phyloP scores from a whole-genome alignment of 2,113 vertebrate species.

The Panthera leo region DNA sequence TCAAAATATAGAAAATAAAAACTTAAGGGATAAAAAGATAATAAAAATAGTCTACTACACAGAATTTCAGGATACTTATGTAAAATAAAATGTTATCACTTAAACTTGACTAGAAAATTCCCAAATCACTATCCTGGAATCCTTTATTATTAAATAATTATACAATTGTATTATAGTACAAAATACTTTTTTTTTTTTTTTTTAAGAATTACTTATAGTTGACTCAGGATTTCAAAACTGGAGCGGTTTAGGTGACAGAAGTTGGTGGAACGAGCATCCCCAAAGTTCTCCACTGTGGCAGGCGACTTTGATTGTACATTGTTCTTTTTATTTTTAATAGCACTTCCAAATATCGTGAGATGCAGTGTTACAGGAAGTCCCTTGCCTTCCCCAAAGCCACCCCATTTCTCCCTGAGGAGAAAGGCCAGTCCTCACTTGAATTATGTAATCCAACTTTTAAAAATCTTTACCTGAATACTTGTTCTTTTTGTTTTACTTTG shows the following conservation, averaged over 20 bases:
- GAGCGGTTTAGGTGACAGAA: background rate
- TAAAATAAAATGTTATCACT: background rate
- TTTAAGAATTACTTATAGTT: background rate
- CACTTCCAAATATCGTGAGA: background rate
- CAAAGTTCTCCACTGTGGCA: background rate
- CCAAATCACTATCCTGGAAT: background rate
- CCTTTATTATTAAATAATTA: background rate
- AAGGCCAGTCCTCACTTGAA: background rate
- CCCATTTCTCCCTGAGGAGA: background rate
- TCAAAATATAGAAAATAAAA: background rate
- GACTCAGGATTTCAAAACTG: background rate
- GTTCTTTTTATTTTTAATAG: background rate
- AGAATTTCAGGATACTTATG: background rate
- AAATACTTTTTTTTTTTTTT: background rate
- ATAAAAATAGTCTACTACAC: background rate
- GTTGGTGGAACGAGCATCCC: background rate
- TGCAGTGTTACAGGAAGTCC: background rate
- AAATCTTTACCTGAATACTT: background rate
- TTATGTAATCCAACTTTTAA: background rate
- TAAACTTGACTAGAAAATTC: background rate
- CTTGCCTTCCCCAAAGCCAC: background rate
- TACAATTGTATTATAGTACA: background rate
- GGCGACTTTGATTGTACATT: background rate
- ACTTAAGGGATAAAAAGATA: background rate
- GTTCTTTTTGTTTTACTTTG: background rate